Percentiles rank a stretch among this genome's conserved stretches.
Conservation (phyloP, 2,888 invertebrate species). For the Netelia inedita region DNA sequence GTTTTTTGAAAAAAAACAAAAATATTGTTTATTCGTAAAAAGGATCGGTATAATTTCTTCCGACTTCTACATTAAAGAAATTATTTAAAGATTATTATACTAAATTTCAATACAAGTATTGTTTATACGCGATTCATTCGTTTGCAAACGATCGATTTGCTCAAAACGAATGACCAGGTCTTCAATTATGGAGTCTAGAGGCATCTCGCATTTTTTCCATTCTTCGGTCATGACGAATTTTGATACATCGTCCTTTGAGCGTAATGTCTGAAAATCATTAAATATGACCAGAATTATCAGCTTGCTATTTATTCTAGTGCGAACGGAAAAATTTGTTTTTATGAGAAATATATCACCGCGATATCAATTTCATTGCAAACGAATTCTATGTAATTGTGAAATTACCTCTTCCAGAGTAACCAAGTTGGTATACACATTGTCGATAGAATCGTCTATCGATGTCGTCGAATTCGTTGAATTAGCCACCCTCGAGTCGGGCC, state of each 20-base stretch:
- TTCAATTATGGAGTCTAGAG: constrained; percentile 72
- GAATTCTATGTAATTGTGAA: neutral
- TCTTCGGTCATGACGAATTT: constrained; percentile 65
- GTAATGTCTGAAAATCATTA: constrained; percentile 69
- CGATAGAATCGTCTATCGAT: constrained; percentile 70
- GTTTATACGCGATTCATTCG: constrained; percentile 15
- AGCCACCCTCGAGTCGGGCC: constrained; percentile 41
- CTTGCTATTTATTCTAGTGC: no score
- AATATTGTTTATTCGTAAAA: neutral
- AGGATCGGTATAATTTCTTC: neutral
- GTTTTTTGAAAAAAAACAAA: constrained; percentile 4
- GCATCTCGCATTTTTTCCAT: constrained; percentile 62
- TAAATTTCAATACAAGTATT: constrained; percentile 15
- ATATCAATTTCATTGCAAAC: neutral
- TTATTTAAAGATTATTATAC: constrained; percentile 43
- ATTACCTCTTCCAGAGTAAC: constrained; percentile 73
- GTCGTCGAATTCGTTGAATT: constrained; percentile 28
- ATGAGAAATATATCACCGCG: no score
- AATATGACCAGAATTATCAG: no score
- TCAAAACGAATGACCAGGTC: constrained; percentile 73
- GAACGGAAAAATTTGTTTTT: no score
- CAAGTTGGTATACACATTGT: constrained; percentile 71
- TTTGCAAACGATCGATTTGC: constrained; percentile 60
- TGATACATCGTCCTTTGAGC: constrained; percentile 69
- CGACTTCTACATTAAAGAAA: constrained; percentile 27